Evolutionary conservation across 2,113 vertebrate genomes (phyloP).

Genomic region (Piprites chloris): DNA sequence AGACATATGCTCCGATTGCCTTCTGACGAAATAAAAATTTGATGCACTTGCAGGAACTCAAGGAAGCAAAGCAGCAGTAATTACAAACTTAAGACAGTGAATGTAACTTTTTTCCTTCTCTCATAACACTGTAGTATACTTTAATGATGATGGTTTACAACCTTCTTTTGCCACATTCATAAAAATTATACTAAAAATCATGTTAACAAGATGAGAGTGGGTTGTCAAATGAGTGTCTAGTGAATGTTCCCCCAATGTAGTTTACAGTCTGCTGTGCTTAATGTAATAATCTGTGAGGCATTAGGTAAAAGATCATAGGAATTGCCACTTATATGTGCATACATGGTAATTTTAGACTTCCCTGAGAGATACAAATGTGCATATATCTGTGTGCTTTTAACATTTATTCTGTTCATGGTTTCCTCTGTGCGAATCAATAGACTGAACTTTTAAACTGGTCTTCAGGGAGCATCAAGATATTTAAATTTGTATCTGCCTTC

Average conservation of each 20-base stretch:
- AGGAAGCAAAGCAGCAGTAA: not conserved
- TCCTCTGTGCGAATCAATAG: not conserved
- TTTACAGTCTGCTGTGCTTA: not conserved
- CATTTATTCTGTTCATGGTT: fast-evolving
- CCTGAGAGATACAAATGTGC: not conserved
- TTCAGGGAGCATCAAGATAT: not conserved
- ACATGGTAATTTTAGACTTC: not conserved
- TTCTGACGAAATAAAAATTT: not conserved
- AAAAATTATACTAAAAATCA: not conserved
- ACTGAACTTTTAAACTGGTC: not conserved
- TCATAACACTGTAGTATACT: not conserved
- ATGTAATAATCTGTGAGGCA: not conserved
- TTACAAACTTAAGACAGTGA: not conserved
- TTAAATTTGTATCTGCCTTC: not conserved
- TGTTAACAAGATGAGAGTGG: not conserved
- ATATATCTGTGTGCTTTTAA: not conserved
- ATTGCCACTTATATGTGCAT: not conserved
- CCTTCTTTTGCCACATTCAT: not conserved
- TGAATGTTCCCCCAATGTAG: not conserved
- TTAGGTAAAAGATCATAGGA: not conserved
- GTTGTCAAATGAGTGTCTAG: not conserved
- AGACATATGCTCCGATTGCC: fast-evolving
- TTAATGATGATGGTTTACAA: not conserved
- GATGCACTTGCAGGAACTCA: not conserved
- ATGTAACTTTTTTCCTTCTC: not conserved